Evolutionary conservation across 2,113 vertebrate species (phyloP).

Genomic region (Silurus meridionalis): DNA sequence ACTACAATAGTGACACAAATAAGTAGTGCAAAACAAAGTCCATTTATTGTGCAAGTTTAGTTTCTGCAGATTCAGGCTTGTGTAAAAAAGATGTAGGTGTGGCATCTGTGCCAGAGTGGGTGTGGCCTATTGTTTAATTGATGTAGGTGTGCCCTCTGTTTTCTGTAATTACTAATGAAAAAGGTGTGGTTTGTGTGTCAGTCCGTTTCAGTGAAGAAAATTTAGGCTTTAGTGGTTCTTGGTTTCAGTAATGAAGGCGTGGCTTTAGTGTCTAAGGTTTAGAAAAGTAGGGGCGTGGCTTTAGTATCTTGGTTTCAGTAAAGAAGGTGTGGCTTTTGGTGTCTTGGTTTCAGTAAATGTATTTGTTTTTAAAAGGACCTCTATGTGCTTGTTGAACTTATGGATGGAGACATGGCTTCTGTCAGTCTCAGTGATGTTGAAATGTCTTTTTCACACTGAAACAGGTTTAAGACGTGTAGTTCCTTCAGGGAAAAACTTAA

Average conservation of each 20-base stretch:
- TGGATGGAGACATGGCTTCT: background rate
- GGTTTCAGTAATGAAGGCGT: background rate
- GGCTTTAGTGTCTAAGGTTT: conserved; percentile 1
- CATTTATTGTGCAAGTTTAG: background rate
- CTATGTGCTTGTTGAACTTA: background rate
- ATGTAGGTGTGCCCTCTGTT: background rate
- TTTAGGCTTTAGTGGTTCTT: background rate
- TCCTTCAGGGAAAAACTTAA: background rate
- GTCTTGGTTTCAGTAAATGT: background rate
- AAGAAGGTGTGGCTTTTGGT: background rate
- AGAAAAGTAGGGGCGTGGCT: background rate
- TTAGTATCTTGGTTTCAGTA: background rate
- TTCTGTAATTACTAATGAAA: background rate
- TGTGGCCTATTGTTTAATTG: background rate
- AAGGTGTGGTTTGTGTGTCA: background rate
- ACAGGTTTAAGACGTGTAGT: too few species aligned
- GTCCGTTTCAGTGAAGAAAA: background rate
- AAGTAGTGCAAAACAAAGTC: background rate
- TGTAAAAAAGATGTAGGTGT: background rate
- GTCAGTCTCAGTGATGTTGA: background rate
- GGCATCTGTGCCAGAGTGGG: background rate
- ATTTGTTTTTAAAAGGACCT: background rate
- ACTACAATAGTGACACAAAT: background rate
- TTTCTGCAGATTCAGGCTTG: background rate
- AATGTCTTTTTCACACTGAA: background rate